Conservation (phyloP, 1,140 invertebrate genomes). For the Drosophila kurseongensis region DNA sequence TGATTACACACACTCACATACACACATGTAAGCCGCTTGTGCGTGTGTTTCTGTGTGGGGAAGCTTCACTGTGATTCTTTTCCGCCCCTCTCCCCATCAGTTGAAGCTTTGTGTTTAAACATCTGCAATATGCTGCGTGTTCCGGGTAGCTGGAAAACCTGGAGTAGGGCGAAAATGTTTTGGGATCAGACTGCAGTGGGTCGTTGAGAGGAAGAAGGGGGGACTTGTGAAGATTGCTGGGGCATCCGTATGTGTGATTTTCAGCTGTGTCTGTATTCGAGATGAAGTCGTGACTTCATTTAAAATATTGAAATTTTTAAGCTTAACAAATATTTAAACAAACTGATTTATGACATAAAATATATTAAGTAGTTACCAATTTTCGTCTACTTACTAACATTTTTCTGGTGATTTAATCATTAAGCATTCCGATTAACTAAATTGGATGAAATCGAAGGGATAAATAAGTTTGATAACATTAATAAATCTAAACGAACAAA, state of each 20-base stretch:
- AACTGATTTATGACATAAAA: no score
- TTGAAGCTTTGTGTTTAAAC: conserved; percentile 63
- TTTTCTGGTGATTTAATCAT: no score
- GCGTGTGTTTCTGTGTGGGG: conserved; percentile 16
- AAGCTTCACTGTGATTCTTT: conserved; percentile 73
- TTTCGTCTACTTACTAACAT: no score
- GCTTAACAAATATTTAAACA: no score
- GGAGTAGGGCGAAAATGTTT: conserved; percentile 39
- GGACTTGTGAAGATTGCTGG: background rate
- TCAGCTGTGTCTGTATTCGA: background rate
- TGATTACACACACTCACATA: conserved; percentile 3
- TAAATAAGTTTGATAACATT: no score
- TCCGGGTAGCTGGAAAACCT: conserved; percentile 24
- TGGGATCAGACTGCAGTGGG: conserved; percentile 67
- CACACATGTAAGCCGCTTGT: conserved; percentile 33
- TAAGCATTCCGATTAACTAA: no score
- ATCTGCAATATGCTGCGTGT: conserved; percentile 78
- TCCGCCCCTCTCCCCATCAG: background rate
- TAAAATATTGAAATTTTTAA: background rate
- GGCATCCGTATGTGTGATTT: conserved; percentile 5
- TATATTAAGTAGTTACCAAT: no score
- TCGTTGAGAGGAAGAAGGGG: background rate
- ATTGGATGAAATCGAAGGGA: no score
- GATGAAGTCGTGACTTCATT: background rate
- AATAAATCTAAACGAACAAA: no score